Base-by-base conservation (phyloP, 2,113 vertebrate genomes). In the Stigmatopora nigra region DNA sequence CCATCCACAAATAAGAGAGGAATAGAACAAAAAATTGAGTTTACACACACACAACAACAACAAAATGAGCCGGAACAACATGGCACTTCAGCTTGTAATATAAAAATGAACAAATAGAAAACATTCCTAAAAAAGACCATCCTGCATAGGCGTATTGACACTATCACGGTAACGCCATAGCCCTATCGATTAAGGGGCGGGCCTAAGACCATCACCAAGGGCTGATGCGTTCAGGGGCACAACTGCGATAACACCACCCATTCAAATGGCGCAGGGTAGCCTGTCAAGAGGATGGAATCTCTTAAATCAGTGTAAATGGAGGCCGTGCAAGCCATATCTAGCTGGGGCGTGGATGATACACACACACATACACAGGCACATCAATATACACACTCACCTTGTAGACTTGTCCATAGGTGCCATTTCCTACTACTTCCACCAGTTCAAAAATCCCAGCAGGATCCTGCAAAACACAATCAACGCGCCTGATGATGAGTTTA, bases 351-450 rank as follows among this genome's bases (percentile, higher is more conserved):
- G 83, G 83, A 82, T 75, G 77, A 44, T 25, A 25, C 88, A 65
- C 89, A 65, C 89, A 64, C 59, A 52, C 78, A 93, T 90, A 65
- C 12, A 49, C n/a, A 41, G 10, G 51, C 8, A n/a, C 4, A 15
- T 62, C 10, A 3, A 49, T 46, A 53, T 36, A 67, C 19, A 72
- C 81, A 94, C 94, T 74, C 89, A 94, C 93, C 93, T 94, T 94
- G 78, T 94, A 94, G 69, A 94, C 93, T 89, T 94, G 93, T 78
- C 93, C 93, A 25, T 94, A 94, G 61, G 93, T 94, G 65, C 93
- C 93, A 88, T 94, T 94, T 69, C 93, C 93, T 4, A 94, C 93
- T 69, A 94, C 93, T 76, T 94, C 93, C 75, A 94, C 93, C 82
- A 94, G 79, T 79, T 94, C 93, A 73, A 94, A 94, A 67, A 94